A percentile compares a stretch with the other conserved stretches of the same genome.
These are phyloP conservation scores for Rhagonycha lutea DNA, from an alignment of 2,888 invertebrate genomes.

Conservation along the genomic window DNA sequence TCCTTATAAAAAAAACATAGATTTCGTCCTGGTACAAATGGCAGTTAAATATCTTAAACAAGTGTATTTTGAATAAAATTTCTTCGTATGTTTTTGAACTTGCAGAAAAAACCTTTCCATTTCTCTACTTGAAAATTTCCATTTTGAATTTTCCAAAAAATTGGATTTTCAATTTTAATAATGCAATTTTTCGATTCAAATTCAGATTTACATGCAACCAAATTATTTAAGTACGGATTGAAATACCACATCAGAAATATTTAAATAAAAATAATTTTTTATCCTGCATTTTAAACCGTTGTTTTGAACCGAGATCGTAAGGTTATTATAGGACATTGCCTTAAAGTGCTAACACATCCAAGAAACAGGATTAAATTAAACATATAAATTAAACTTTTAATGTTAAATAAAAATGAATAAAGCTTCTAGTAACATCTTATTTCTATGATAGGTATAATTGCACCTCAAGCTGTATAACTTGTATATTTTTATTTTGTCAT, in stretches of 20 bases:
- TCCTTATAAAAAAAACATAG: too few species aligned
- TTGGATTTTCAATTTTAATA: neutral
- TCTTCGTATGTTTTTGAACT: neutral
- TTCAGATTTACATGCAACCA: neutral
- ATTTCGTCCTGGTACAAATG: neutral
- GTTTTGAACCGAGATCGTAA: conserved; percentile 43
- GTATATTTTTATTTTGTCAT: neutral
- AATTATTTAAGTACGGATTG: neutral
- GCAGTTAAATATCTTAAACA: neutral
- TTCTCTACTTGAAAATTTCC: too few species aligned
- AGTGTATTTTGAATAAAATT: neutral
- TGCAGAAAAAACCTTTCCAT: neutral
- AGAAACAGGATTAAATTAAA: neutral
- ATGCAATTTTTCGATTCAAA: neutral
- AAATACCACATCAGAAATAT: neutral
- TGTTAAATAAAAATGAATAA: neutral
- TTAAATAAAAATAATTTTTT: neutral
- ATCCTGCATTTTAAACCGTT: neutral
- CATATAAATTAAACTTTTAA: neutral
- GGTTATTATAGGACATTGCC: conserved; percentile 50
- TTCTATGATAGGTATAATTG: neutral
- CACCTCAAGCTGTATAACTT: neutral
- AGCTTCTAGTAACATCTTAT: neutral
- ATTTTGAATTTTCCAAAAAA: too few species aligned
- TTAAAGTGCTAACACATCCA: conserved; percentile 24